Conservation (phyloP, 2,113 vertebrate genomes). For the Dipodomys ordii region DNA sequence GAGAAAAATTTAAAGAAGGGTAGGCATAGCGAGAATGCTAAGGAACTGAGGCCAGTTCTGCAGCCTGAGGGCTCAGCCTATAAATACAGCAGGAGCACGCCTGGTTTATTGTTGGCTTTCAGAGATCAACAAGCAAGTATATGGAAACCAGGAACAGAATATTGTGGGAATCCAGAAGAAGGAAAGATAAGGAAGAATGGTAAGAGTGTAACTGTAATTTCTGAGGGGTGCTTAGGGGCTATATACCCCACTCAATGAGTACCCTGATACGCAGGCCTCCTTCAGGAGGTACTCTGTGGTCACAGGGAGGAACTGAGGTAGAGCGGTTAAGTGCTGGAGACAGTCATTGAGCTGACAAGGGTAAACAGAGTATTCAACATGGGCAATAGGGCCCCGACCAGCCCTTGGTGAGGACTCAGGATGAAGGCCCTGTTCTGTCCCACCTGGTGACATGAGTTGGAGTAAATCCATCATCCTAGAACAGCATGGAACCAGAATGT, state of each 20-base stretch:
- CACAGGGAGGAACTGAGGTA: background rate
- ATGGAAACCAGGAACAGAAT: background rate
- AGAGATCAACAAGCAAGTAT: background rate
- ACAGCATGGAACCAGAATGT: background rate
- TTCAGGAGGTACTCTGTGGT: background rate
- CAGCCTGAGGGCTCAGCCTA: background rate
- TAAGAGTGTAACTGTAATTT: background rate
- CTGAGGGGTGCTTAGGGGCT: background rate
- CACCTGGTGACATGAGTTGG: background rate
- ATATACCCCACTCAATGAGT: background rate
- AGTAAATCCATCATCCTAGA: background rate
- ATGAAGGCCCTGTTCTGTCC: background rate
- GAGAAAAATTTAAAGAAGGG: background rate
- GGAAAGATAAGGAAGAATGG: background rate
- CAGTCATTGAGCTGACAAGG: background rate
- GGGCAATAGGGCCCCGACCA: background rate
- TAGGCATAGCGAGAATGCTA: background rate
- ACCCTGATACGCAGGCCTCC: background rate
- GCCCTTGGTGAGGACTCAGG: background rate
- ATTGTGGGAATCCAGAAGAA: background rate
- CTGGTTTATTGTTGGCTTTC: background rate
- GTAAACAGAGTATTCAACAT: background rate
- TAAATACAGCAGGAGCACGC: background rate
- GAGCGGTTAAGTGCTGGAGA: background rate
- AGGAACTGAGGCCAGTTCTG: background rate